A percentile compares a stretch with the other conserved stretches of the same genome.
Evolutionary conservation across 2,888 invertebrate species (phyloP).

Genomic region (Molanna angustata): DNA sequence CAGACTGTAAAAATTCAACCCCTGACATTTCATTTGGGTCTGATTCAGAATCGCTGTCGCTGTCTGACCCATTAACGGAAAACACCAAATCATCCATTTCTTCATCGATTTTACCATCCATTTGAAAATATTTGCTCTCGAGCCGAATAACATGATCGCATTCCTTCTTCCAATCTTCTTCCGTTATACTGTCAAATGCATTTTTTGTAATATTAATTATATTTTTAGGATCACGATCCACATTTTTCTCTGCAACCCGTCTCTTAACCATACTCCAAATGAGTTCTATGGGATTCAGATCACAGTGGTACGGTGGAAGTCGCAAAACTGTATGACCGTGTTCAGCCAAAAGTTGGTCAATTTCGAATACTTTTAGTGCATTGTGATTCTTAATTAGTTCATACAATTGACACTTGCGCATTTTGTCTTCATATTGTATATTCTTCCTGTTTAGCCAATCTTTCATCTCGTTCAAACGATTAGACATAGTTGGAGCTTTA

Average conservation of each 20-base stretch:
- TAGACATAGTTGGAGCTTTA: conserved; percentile 4
- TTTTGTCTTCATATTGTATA: neutral
- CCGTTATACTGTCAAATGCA: conserved; percentile 23
- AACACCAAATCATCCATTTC: conserved; percentile 24
- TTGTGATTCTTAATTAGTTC: conserved; percentile 2
- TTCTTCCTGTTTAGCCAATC: conserved; percentile 1
- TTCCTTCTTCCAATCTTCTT: conserved; percentile 26
- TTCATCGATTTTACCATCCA: conserved; percentile 18
- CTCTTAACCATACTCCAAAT: conserved; percentile 25
- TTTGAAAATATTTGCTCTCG: conserved; percentile 20
- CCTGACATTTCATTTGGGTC: too few relatives aligned
- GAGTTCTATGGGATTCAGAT: conserved; percentile 24
- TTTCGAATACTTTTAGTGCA: neutral
- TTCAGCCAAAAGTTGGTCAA: neutral
- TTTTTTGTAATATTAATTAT: conserved; percentile 20
- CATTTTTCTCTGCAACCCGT: conserved; percentile 27
- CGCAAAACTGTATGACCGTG: neutral
- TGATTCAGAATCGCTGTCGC: conserved; percentile 24
- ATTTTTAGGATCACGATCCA: conserved; percentile 24
- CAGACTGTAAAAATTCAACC: too few relatives aligned
- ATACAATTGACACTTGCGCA: too few relatives aligned
- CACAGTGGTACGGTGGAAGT: conserved; percentile 11
- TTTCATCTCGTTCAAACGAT: neutral
- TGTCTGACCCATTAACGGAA: conserved; percentile 20
- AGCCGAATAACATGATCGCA: conserved; percentile 22